Evolutionary conservation across 2,113 vertebrate species (phyloP).

Genomic region (Gasterosteus aculeatus): DNA sequence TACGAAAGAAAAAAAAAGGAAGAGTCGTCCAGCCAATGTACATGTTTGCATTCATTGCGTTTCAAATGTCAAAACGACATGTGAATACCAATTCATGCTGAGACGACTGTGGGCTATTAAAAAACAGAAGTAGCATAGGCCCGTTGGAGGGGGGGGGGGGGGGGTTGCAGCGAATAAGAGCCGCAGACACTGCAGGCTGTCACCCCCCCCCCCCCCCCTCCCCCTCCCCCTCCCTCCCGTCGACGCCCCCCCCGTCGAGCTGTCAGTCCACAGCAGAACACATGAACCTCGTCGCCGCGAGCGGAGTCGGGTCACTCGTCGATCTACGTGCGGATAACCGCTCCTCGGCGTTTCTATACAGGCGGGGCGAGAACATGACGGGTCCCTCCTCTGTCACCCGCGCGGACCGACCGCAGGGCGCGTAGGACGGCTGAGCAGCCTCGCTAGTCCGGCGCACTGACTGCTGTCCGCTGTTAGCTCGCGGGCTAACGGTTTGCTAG

Average conservation of each 20-base stretch:
- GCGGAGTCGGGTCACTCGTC: slow-evolving; percentile 27
- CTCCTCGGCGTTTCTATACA: slow-evolving; percentile 31
- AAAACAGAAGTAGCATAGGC: slow-evolving; percentile 18
- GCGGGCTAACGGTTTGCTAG: slow-evolving; percentile 49
- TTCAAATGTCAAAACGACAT: not conserved
- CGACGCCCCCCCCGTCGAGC: slow-evolving; percentile 55
- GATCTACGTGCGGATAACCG: not conserved
- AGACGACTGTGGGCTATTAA: not conserved
- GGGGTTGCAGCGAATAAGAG: slow-evolving; percentile 64
- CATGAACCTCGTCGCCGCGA: slow-evolving; percentile 58
- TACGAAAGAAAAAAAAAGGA: too few species aligned
- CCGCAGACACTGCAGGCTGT: slow-evolving; percentile 60
- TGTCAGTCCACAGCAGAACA: slow-evolving; percentile 74
- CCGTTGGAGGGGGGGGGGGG: slow-evolving; percentile 46
- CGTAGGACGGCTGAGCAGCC: slow-evolving; percentile 43
- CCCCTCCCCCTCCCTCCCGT: slow-evolving; percentile 18
- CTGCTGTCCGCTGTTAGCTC: slow-evolving; percentile 50
- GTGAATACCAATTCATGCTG: not conserved
- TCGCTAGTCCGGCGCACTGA: slow-evolving; percentile 25
- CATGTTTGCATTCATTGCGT: not conserved
- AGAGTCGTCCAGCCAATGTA: too few species aligned
- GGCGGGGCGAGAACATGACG: slow-evolving; percentile 40
- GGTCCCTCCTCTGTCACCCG: slow-evolving; percentile 38
- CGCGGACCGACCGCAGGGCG: slow-evolving; percentile 34
- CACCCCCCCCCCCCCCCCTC: slow-evolving; percentile 59